Base-by-base conservation (phyloP, 2,888 invertebrate species). In the Sabellastarte sp. region DNA sequence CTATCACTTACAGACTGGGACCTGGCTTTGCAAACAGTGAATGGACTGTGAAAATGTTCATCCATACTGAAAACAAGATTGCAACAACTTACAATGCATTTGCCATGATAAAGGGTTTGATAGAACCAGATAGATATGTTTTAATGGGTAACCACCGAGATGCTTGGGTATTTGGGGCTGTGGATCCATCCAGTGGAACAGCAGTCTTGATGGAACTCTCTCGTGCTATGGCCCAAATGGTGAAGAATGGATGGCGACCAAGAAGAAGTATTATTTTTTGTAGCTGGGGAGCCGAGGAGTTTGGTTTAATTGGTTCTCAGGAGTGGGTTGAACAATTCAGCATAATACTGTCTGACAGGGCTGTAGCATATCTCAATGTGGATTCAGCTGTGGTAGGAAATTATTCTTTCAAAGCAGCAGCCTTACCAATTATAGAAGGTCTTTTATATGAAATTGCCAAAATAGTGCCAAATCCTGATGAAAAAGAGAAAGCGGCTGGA, bases 91-190 rank as follows among this genome's bases (percentile, higher is more conserved):
- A 76, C 50, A 82, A 83, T 65, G 76, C 80, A 4, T 73, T 83
- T 4, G 82, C 80, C n/a, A 70, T 77, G 15, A 76, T 84, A 28
- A 70, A 75, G 63, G 84, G 84, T 1, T 74, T 74, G 62, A 57
- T 63, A 33, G 62, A 74, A 72, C 41, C 73, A 76, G 87, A 86
- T 72, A 74, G 85, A 28, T 87, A 86, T 72, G 84, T 87, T 4
- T 70, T 87, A 61, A 65, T 87, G 2, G 86, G 87, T 10, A 87
- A 87, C 73, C 87, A 87, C 72, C 78, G 85, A 52, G 87, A 87
- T 71, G 86, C 87, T 32, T 87, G 87, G 87, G 79, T 81, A 28
- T 84, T 82, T 41, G 86, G 86, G 0, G 84, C 84, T 2, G 75
- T 85, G 15, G 86, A 86, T 69, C 86, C 86, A 1, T 82, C 83